Percentiles rank a stretch among this genome's conserved stretches.
phyloP scores from a whole-genome alignment of 2,888 invertebrate genomes.

The Clusia tigrina region DNA sequence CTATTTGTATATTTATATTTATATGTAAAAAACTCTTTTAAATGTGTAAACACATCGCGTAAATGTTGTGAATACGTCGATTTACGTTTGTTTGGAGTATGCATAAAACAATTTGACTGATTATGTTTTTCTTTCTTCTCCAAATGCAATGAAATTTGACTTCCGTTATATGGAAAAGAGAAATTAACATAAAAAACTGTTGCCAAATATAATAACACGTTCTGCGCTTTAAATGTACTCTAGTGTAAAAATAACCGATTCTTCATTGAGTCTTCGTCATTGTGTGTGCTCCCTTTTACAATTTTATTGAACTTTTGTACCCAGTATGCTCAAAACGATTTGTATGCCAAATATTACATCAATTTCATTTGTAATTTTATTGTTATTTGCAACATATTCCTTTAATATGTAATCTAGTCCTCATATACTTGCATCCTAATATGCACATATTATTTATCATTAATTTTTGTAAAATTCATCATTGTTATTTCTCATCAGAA shows the following conservation, averaged over 20 bases:
- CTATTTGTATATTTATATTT: no score
- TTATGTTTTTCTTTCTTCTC: neutral
- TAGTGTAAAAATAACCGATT: no score
- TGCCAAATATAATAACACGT: no score
- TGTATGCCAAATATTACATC: slow-evolving; percentile 31
- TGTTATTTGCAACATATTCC: neutral
- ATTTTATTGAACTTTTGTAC: neutral
- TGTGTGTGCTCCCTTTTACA: no score
- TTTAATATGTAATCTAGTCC: slow-evolving; percentile 14
- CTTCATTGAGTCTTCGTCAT: no score
- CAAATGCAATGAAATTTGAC: slow-evolving; percentile 11
- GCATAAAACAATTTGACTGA: no score
- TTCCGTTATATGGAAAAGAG: slow-evolving; percentile 36
- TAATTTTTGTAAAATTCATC: slow-evolving; percentile 4
- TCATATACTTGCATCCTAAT: neutral
- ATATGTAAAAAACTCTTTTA: no score
- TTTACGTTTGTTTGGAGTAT: no score
- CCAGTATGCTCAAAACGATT: slow-evolving; percentile 35
- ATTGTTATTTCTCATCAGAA: neutral
- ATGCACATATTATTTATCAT: slow-evolving; percentile 2
- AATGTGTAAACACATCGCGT: neutral
- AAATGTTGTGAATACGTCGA: no score
- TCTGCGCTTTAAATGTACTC: no score
- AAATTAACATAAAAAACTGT: no score
- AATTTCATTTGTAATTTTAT: neutral